These are phyloP conservation scores for Crossocerus cetratus DNA, from an alignment of 2,888 invertebrate species.

Conservation along the genomic window DNA sequence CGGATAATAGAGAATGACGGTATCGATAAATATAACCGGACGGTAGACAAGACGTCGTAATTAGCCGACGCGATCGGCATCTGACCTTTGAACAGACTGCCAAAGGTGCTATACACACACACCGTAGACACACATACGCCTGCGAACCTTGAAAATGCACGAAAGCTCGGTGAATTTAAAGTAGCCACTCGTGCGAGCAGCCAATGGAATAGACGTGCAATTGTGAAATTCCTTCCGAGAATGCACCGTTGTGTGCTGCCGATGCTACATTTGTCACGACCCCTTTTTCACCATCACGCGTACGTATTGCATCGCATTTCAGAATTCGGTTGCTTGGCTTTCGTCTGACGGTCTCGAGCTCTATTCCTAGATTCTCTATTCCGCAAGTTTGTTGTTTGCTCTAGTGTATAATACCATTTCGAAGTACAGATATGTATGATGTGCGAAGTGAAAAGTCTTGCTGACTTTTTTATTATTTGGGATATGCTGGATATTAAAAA, in stretches of 20 bases:
- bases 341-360: too few species aligned
- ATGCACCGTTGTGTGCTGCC: not conserved
- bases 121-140: not conserved
- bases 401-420: too few species aligned
- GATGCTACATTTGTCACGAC: too few species aligned
- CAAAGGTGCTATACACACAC: conserved; percentile 24
- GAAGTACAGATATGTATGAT: too few species aligned
- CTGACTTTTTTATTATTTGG: too few species aligned
- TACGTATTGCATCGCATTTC: too few species aligned
- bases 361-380: too few species aligned
- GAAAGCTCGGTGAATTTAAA: conserved; percentile 26
- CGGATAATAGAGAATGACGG: conserved; percentile 28
- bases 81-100: conserved; percentile 50
- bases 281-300: too few species aligned
- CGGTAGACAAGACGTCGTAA: conserved; percentile 31
- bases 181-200: conserved; percentile 5
- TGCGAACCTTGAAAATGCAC: conserved; percentile 20
- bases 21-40: conserved; percentile 34
- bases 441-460: too few species aligned
- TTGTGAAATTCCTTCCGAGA: conserved; percentile 12
- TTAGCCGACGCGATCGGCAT: conserved; percentile 46
- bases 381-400: too few species aligned
- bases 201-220: not conserved
- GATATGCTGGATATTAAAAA: too few species aligned
- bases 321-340: too few species aligned